Percentiles rank a stretch among this genome's conserved stretches.
Evolutionary conservation across 2,888 invertebrate species (phyloP).

Genomic region (Dasypogon diadema): DNA sequence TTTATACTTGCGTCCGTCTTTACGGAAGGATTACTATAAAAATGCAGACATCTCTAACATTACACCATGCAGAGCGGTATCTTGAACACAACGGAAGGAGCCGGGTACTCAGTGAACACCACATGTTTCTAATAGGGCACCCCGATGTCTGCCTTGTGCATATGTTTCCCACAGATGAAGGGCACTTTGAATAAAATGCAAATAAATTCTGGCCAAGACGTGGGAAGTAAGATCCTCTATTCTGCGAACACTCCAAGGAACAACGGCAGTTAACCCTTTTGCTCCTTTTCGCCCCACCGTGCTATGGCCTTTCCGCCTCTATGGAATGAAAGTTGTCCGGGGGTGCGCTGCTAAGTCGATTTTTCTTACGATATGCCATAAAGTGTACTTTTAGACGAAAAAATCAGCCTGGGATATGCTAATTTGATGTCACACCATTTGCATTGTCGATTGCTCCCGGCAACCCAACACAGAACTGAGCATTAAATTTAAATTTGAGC

Average conservation of each 20-base stretch:
- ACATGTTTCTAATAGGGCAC: constrained; percentile 53
- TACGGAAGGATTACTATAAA: constrained; percentile 39
- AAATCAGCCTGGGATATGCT: constrained; percentile 33
- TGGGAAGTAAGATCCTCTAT: constrained; percentile 19
- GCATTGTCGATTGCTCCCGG: constrained; percentile 37
- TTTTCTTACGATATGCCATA: neutral
- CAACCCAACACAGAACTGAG: neutral
- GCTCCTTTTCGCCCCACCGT: constrained; percentile 12
- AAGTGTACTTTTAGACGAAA: constrained; percentile 7
- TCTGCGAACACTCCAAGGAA: neutral
- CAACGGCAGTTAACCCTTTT: constrained; percentile 26
- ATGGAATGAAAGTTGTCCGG: neutral
- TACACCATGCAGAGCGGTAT: neutral
- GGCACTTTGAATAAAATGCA: constrained; percentile 56
- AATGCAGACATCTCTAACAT: constrained; percentile 36
- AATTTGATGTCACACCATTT: constrained; percentile 46
- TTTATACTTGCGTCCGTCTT: constrained; percentile 10
- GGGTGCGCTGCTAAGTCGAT: neutral
- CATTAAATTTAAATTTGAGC: constrained; percentile 46
- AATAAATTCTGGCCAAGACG: constrained; percentile 53
- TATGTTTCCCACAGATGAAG: constrained; percentile 49
- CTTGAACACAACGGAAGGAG: neutral
- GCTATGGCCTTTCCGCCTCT: neutral
- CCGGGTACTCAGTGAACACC: constrained; percentile 19
- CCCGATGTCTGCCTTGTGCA: constrained; percentile 37